These are phyloP conservation scores for Sebastes vulpes DNA, from an alignment of 2,797 vertebrate species.

Conservation along the genomic window DNA sequence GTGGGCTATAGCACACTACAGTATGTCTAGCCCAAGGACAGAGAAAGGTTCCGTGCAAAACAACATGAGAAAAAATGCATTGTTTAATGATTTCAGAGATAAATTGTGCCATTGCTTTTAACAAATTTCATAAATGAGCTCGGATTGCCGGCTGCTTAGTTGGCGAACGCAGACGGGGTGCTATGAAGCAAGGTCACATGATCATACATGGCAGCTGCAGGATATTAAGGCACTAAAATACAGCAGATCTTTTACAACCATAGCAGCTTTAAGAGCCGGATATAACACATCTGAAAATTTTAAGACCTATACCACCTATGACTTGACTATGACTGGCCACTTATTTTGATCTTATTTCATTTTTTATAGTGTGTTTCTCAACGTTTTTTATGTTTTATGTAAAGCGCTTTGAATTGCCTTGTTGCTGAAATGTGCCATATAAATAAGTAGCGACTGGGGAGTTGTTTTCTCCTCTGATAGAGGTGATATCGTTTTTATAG, in stretches of 20 bases:
- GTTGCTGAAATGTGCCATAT: background rate
- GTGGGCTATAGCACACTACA: background rate
- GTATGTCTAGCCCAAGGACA: background rate
- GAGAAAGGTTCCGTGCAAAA: background rate
- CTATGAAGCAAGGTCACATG: slow-evolving; percentile 3
- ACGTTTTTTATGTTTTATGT: background rate
- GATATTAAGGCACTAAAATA: slow-evolving; percentile 47
- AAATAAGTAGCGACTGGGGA: background rate
- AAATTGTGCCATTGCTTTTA: background rate
- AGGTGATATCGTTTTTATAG: slow-evolving; percentile 3
- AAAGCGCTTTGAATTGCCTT: background rate
- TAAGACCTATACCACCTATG: background rate
- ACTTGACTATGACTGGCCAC: background rate
- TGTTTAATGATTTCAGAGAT: background rate
- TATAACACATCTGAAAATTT: background rate
- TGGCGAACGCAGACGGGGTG: background rate
- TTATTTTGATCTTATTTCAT: background rate
- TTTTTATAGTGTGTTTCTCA: background rate
- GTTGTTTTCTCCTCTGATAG: slow-evolving; percentile 1
- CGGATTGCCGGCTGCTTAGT: background rate
- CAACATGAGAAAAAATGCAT: background rate
- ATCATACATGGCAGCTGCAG: slow-evolving; percentile 18
- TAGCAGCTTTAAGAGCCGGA: background rate
- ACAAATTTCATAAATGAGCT: background rate
- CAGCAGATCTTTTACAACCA: background rate